Conservation (phyloP, 2,113 vertebrate genomes). For the Bos javanicus region DNA sequence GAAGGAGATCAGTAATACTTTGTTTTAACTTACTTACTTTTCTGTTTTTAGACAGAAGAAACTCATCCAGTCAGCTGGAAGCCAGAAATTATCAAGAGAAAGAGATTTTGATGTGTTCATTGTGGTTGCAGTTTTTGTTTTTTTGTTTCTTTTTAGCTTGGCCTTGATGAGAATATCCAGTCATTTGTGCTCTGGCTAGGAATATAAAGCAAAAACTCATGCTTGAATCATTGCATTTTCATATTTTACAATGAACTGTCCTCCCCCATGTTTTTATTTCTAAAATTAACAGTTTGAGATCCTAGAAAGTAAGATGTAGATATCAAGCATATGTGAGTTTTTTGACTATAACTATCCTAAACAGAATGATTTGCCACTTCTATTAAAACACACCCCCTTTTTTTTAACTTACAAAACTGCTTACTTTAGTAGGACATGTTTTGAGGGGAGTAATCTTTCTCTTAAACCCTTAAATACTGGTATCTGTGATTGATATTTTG, state of each 20-base stretch:
- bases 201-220: constrained; percentile 71
- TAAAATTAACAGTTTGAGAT: constrained; percentile 31
- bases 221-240: constrained; percentile 77
- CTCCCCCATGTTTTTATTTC: constrained; percentile 62
- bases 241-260: constrained; percentile 79
- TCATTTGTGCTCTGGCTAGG: constrained; percentile 65
- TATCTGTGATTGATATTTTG: neutral
- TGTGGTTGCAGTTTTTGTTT: constrained; percentile 18
- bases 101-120: constrained; percentile 87
- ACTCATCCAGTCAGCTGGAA: constrained; percentile 98
- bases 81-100: constrained; percentile 98
- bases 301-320: constrained; percentile 65
- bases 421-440: constrained; percentile 31
- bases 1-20: constrained; percentile 28
- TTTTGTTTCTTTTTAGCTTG: constrained; percentile 55
- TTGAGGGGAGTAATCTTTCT: neutral
- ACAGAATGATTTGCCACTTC: constrained; percentile 19
- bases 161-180: constrained; percentile 59
- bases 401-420: constrained; percentile 12
- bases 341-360: constrained; percentile 34
- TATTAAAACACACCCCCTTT: neutral
- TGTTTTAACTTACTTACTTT: constrained; percentile 50
- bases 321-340: constrained; percentile 42
- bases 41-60: constrained; percentile 92
- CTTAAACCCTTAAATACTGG: neutral